Conservation (phyloP, 2,888 invertebrate genomes). For the Acronicta alni region DNA sequence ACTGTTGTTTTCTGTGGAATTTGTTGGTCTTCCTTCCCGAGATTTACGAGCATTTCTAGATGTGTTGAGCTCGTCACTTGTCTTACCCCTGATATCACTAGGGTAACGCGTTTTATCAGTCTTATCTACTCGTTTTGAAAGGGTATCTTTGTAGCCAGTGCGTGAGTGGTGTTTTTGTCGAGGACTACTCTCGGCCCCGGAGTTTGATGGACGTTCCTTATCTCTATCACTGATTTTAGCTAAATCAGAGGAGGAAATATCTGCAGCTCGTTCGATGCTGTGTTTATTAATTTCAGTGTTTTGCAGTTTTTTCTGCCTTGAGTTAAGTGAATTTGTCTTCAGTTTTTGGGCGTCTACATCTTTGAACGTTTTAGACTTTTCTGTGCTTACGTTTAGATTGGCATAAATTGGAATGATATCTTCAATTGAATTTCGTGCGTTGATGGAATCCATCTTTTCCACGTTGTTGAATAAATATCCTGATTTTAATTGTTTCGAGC, state of each 20-base stretch:
- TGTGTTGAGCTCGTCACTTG: constrained; percentile 24
- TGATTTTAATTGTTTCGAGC: constrained; percentile 43
- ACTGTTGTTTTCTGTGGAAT: constrained; percentile 44
- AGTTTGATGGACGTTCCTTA: constrained; percentile 40
- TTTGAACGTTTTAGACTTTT: constrained; percentile 31
- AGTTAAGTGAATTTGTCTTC: constrained; percentile 20
- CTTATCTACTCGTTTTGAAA: constrained; percentile 37
- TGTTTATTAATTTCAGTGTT: constrained; percentile 26
- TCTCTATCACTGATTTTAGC: constrained; percentile 13
- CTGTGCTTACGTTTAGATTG: constrained; percentile 58
- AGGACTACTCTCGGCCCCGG: constrained; percentile 36
- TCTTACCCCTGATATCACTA: constrained; percentile 36
- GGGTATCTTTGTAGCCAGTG: constrained; percentile 39
- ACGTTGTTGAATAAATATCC: constrained; percentile 37
- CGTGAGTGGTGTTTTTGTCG: constrained; percentile 46
- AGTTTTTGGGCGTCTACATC: constrained; percentile 21
- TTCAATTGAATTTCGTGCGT: constrained; percentile 48
- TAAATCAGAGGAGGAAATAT: constrained; percentile 14
- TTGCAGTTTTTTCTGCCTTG: constrained; percentile 28
- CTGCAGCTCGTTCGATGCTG: constrained; percentile 19
- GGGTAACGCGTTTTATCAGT: constrained; percentile 32
- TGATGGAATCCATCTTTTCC: constrained; percentile 19
- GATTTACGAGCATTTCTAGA: constrained; percentile 27
- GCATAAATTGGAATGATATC: constrained; percentile 64
- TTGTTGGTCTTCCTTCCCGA: constrained; percentile 30